These are phyloP conservation scores for Physocephala rufipes DNA, from an alignment of 2,888 invertebrate genomes.

Conservation along the genomic window DNA sequence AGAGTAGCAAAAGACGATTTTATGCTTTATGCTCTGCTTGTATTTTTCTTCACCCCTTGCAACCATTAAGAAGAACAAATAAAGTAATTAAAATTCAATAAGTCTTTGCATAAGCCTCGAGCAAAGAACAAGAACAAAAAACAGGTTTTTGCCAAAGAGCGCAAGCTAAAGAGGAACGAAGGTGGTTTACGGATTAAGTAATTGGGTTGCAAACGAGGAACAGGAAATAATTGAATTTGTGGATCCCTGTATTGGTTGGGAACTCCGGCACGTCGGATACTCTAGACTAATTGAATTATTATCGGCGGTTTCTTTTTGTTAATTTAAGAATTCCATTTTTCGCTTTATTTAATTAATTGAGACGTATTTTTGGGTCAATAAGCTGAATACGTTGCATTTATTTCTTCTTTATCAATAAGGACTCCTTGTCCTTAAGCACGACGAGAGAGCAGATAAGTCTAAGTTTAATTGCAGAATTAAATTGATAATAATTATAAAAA, in stretches of 20 bases:
- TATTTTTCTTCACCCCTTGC: not conserved
- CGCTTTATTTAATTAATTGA: not conserved
- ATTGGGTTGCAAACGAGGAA: not conserved
- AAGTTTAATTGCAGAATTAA: too few species aligned
- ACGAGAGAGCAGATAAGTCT: too few species aligned
- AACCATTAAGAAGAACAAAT: not conserved
- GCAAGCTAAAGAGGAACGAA: not conserved
- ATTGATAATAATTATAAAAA: too few species aligned
- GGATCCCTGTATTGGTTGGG: not conserved
- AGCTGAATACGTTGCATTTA: too few species aligned
- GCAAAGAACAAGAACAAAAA: not conserved
- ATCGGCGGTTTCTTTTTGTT: not conserved
- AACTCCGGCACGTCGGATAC: not conserved
- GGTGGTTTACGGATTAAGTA: conserved; percentile 16
- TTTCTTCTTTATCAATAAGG: too few species aligned
- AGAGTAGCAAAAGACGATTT: not conserved
- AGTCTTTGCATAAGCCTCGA: not conserved
- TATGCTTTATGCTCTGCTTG: not conserved
- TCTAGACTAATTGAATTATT: conserved; percentile 28
- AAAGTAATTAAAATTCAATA: conserved; percentile 32
- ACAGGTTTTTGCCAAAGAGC: not conserved
- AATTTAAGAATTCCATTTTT: not conserved
- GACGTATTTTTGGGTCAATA: not conserved
- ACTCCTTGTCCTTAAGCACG: too few species aligned
- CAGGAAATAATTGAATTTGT: not conserved